Conservation (phyloP, 2,113 vertebrate genomes). For the Narcine bancroftii region DNA sequence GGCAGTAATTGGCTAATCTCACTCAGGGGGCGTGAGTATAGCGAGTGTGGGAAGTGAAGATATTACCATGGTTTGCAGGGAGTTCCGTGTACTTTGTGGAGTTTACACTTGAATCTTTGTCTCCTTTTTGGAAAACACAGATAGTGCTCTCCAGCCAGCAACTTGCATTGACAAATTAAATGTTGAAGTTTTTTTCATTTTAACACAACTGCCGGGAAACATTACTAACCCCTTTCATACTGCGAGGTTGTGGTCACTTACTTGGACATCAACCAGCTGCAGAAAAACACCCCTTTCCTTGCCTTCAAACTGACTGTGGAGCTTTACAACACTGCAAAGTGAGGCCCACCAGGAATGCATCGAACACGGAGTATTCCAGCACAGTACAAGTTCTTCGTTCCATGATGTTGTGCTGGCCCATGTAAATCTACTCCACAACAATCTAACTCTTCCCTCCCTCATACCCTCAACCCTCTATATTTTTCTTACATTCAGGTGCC, state of each 20-base stretch:
- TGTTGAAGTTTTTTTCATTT: background rate
- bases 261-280: background rate
- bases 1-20: slow-evolving; percentile 28
- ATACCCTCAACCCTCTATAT: too few relatives aligned
- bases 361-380: too few relatives aligned
- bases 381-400: too few relatives aligned
- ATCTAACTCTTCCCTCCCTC: too few relatives aligned
- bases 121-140: background rate
- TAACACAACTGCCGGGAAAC: background rate
- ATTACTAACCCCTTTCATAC: background rate
- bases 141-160: too few relatives aligned
- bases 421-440: too few relatives aligned
- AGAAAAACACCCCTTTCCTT: too few relatives aligned
- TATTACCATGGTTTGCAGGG: background rate
- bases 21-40: background rate
- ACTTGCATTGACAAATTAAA: background rate
- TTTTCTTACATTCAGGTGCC: too few relatives aligned
- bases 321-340: too few relatives aligned
- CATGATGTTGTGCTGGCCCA: too few relatives aligned
- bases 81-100: background rate
- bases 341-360: too few relatives aligned
- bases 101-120: background rate
- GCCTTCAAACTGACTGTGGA: background rate
- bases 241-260: background rate
- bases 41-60: background rate